Conservation (phyloP, 2,113 vertebrate species). For the Silurus meridionalis region DNA sequence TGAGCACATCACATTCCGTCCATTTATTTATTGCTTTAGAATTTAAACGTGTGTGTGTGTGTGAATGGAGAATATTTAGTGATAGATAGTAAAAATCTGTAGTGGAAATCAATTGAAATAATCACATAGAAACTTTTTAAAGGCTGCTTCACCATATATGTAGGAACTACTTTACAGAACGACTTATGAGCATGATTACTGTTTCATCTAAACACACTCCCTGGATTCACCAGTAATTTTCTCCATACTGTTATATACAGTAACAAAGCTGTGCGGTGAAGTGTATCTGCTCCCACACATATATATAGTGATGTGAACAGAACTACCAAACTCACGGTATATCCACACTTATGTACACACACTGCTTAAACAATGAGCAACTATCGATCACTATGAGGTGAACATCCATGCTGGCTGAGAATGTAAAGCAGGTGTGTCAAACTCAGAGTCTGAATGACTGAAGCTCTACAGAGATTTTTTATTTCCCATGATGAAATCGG, state of each 20-base stretch:
- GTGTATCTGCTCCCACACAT: neutral
- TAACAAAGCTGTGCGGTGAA: neutral
- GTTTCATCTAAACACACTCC: too few species aligned
- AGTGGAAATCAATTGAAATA: neutral
- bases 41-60: neutral
- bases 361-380: conserved; percentile 17
- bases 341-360: conserved; percentile 18
- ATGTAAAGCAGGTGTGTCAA: conserved; percentile 16
- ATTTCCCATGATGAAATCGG: neutral
- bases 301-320: conserved; percentile 28
- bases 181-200: neutral
- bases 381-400: conserved; percentile 8
- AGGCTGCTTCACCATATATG: neutral
- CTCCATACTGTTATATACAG: neutral
- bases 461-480: conserved; percentile 15
- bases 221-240: neutral
- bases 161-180: neutral
- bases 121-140: neutral
- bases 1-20: neutral
- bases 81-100: neutral
- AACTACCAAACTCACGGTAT: conserved; percentile 7
- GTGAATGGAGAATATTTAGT: neutral
- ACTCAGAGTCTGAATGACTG: neutral
- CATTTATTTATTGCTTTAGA: too few species aligned
- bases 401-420: conserved; percentile 6